These are phyloP conservation scores for Thecophora atra DNA, from an alignment of 2,888 invertebrate species.

Conservation along the genomic window DNA sequence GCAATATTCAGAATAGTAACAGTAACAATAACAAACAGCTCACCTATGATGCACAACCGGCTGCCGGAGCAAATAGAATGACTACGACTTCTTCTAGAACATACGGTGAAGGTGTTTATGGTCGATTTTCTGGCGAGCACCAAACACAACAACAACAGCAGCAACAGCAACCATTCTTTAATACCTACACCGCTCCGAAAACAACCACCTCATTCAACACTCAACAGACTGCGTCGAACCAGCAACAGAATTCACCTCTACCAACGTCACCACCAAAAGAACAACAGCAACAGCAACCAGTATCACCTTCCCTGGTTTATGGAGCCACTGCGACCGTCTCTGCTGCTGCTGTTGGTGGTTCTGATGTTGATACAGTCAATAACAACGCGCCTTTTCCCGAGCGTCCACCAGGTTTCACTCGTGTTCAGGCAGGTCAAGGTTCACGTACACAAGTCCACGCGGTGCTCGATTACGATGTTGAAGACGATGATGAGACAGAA, in stretches of 20 bases:
- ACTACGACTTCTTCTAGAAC: conserved; percentile 49
- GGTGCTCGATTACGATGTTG: conserved; percentile 65
- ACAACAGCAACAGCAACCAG: conserved; percentile 36
- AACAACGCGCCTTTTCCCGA: conserved; percentile 64
- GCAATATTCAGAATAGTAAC: conserved; percentile 39
- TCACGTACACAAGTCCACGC: conserved; percentile 67
- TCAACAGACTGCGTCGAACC: conserved; percentile 42
- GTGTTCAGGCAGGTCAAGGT: conserved; percentile 70
- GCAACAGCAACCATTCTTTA: conserved; percentile 51
- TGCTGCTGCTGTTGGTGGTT: conserved; percentile 38
- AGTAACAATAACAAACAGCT: conserved; percentile 50
- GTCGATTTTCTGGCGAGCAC: conserved; percentile 48
- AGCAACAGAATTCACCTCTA: conserved; percentile 43
- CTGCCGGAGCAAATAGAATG: conserved; percentile 44
- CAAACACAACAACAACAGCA: conserved; percentile 33
- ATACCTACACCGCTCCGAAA: conserved; percentile 54
- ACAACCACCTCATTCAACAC: conserved; percentile 50
- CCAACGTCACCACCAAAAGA: conserved; percentile 29
- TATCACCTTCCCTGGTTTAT: conserved; percentile 49
- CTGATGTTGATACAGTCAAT: conserved; percentile 40
- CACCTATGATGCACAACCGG: conserved; percentile 29
- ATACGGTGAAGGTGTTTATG: conserved; percentile 62
- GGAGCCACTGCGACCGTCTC: conserved; percentile 44
- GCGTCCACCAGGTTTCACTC: conserved; percentile 73
- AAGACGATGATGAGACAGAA: conserved; percentile 64